Evolutionary conservation across 2,797 vertebrate genomes (phyloP), one percentile per base, ranked within the genome.

Genomic region (Enteromius anoplus): DNA sequence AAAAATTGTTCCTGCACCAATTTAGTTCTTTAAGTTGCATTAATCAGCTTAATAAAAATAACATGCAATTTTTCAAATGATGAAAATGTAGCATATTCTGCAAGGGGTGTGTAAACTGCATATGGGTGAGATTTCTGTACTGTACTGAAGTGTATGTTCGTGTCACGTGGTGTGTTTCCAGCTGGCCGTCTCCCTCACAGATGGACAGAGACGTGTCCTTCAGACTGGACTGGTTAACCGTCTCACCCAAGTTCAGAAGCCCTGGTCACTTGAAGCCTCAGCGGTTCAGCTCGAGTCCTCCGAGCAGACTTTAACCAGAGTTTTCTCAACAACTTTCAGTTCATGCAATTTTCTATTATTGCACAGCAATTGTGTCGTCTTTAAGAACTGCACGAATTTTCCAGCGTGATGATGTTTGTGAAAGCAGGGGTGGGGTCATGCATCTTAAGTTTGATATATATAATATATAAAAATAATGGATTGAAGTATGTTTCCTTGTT

Each of bases 141-240:
- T 7, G 6, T 19, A 53, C 3, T 53, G 19, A 21, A 53, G 19
- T 9, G 3, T n/a, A 8, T 53, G 19, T 53, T 6, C 51, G 3
- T 51, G 49, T 51, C 17, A 51, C 49, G 19, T 21, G 66, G n/a
- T 79, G 51, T 42, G 60, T 58, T 17, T 84, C 12, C 32, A 97
- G 96, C 86, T 97, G 96, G 96, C 92, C 95, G 1, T 95, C 93
- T 60, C 94, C 95, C 3, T 84, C 89, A 0, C 55, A 66, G 51
- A 2, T 86, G 62, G 94, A 90, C 84, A 88, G 88, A 75, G 91
- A 86, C 72, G 65, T 84, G 62, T 92, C 90, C 0, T 90, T 89
- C 47, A 92, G 90, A 60, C 88, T 49, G 0, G 89, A 89, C 3
- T 94, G 88, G 15, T 87, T 88, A 0, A 3, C 86, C n/a, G 84